Evolutionary conservation across 2,888 invertebrate species (phyloP), one percentile per base, ranked within the genome.

Genomic region (Sympetrum striolatum): DNA sequence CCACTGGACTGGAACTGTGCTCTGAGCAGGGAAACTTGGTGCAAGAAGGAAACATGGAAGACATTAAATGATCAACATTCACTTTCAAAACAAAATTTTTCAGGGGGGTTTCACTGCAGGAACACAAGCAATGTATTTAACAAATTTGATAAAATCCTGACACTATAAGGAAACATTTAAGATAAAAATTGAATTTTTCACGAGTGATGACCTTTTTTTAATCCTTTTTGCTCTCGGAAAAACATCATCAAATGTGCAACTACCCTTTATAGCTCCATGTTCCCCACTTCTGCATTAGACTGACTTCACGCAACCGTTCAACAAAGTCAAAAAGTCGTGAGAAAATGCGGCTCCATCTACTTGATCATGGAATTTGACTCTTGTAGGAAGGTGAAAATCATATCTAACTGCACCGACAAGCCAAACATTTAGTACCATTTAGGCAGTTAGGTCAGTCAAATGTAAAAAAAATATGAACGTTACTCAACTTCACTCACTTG

Each of bases 21-120:
- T 90, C 90, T 91, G 90, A 91, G 91, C 91, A 90, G 91, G 91
- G 91, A 92, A 91, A 91, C 91, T 91, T 91, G 92, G 92, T 92
- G 92, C 92, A 91, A 91, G 91, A 91, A 91, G 91, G 91, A 91
- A 92, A 92, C 92, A 92, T 92, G 92, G 92, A 92, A 92, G 92
- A 92, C 92, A 92, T 92, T 92, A 91, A 92, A 92, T 92, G 90
- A 91, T 91, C 91, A 90, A 91, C 92, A 92, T 91, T 91, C 91
- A 91, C 82, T 91, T 92, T 90, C 90, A 91, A 91, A 91, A 91
- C 60, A 79, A 91, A 90, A 91, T 90, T 90, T 90, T 90, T 90
- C 91, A 82, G 90, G 90, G 91, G 90, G 90, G 91, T 92, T 92
- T 91, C 91, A 91, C 92, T 91, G 91, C 91, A 91, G 90, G 90